Percentiles rank a stretch among this genome's conserved stretches.
phyloP scores from a whole-genome alignment of 2,888 invertebrate species.

The Trachelus iudaicus region DNA sequence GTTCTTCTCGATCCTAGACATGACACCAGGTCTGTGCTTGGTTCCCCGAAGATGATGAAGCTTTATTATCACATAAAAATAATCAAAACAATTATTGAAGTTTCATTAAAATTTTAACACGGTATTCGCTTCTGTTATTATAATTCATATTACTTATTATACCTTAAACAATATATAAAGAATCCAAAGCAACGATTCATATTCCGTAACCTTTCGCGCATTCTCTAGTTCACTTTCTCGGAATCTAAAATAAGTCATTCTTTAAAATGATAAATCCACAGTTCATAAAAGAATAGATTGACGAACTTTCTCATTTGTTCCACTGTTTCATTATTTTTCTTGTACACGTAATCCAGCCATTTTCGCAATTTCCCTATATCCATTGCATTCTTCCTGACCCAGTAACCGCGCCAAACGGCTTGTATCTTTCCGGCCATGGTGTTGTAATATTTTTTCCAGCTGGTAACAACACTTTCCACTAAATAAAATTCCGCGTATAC shows the following conservation, averaged over 20 bases:
- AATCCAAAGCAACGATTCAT: slow-evolving; percentile 47
- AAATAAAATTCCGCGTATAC: slow-evolving; percentile 26
- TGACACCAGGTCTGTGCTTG: slow-evolving; percentile 40
- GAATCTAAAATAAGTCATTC: slow-evolving; percentile 30
- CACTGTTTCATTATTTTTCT: slow-evolving; percentile 35
- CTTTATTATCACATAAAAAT: slow-evolving; percentile 20
- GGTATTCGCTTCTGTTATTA: not conserved
- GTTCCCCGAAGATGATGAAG: slow-evolving; percentile 52
- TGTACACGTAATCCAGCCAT: slow-evolving; percentile 38
- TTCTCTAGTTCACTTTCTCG: slow-evolving; percentile 27
- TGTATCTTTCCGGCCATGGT: slow-evolving; percentile 49
- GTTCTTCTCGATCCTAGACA: slow-evolving; percentile 42
- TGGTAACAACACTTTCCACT: slow-evolving; percentile 31
- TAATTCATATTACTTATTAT: not conserved
- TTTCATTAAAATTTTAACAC: not conserved
- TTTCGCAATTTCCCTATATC: slow-evolving; percentile 31
- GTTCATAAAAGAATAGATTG: not conserved
- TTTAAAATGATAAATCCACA: not conserved
- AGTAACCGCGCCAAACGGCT: slow-evolving; percentile 50
- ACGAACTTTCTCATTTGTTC: slow-evolving; percentile 39
- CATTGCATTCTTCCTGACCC: slow-evolving; percentile 32
- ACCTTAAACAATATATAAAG: slow-evolving; percentile 55
- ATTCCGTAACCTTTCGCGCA: slow-evolving; percentile 31
- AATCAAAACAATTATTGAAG: not conserved
- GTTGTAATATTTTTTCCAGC: slow-evolving; percentile 40